A percentile compares a stretch with the other conserved stretches of the same genome.
These are phyloP conservation scores for Manis javanica DNA, from an alignment of 2,797 vertebrate species.

Conservation along the genomic window DNA sequence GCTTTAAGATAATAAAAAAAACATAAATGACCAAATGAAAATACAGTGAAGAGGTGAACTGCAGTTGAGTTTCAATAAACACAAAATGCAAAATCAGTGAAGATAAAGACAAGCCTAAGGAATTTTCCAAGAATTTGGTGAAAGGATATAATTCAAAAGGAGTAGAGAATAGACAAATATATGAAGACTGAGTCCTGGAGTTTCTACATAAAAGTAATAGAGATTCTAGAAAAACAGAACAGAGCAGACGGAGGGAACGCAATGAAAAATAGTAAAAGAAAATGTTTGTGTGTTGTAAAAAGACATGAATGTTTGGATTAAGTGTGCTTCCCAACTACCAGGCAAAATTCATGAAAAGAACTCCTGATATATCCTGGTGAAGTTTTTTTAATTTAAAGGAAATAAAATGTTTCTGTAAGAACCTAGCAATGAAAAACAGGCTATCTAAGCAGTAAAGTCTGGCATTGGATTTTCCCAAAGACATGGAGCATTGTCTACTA, in stretches of 20 bases:
- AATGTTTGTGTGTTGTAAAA: background rate
- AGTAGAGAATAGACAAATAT: background rate
- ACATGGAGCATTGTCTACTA: background rate
- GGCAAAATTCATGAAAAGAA: background rate
- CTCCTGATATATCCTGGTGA: background rate
- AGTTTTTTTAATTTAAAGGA: background rate
- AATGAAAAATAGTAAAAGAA: background rate
- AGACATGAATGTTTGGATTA: background rate
- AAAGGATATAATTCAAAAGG: constrained; percentile 13
- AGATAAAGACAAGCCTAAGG: background rate
- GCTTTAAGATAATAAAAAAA: background rate
- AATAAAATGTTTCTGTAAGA: background rate
- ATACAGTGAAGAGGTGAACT: background rate
- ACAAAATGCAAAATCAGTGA: background rate
- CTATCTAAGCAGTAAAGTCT: background rate
- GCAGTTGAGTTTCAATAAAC: background rate
- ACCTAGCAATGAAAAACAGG: background rate
- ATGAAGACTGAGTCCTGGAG: background rate
- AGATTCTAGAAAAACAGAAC: background rate
- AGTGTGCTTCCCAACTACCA: background rate
- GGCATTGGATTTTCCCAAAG: background rate
- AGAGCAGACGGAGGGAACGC: background rate
- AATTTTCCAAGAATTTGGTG: constrained; percentile 13
- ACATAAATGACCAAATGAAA: background rate
- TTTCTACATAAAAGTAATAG: background rate